Evolutionary conservation across 2,888 invertebrate genomes (phyloP), one percentile per base, ranked within the genome.

Genomic region (Parascotia fuliginaria): DNA sequence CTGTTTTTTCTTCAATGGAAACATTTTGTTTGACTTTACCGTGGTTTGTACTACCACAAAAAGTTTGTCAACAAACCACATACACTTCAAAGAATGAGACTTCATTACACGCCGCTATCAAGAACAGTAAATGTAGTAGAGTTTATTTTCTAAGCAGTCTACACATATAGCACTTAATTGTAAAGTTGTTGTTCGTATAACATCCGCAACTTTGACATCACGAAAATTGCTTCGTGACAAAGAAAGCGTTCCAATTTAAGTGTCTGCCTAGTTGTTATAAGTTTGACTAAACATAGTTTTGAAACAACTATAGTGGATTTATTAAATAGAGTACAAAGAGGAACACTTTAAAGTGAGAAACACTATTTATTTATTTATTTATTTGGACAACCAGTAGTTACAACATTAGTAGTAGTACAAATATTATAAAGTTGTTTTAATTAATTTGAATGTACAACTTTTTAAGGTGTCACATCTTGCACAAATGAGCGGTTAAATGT

Each of bases 121-220:
- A 5, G 42, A 38, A 16, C 43, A 42, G 22, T n/a, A 60, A 50
- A 59, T 46, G 38, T 39, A 29, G 32, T 64, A 19, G 15, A 49
- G 60, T 52, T 44, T 49, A 57, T 44, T 64, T 55, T 52, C 42
- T 43, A 33, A 37, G 19, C 29, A 36, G 36, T 22, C 34, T 32
- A 49, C 51, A 34, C 39, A 38, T 55, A 16, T 19, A 24, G 12
- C 48, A 49, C 39, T 60, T 47, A 48, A 65, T 60, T 55, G 48
- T 50, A 52, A 60, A 65, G 38, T 49, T 60, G 60, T 59, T 52
- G 52, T 55, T 60, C 52, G 52, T 52, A 54, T 64, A 47, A 49
- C 60, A 55, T 65, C 42, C 60, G 43, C 34, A 29, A 64, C 65
- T 62, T 65, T 47, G 43, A 19, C 42, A 47, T 42, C 16, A 48